A percentile compares a stretch with the other conserved stretches of the same genome.
Evolutionary conservation across 2,888 invertebrate species (phyloP).

Genomic region (Euclidia mi): DNA sequence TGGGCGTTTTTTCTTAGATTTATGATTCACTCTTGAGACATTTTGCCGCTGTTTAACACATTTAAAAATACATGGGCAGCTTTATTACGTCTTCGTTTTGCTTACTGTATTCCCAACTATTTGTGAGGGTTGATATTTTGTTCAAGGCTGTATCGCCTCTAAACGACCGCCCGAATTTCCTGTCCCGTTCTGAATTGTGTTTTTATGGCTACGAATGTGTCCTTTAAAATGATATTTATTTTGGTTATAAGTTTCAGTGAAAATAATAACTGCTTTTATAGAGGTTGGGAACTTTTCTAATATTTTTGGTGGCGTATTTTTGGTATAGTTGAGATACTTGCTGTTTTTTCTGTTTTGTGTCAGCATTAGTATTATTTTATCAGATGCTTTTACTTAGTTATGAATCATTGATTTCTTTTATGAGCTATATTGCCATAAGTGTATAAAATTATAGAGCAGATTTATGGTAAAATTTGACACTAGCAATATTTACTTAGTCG

Average conservation of each 20-base stretch:
- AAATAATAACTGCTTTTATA: neutral
- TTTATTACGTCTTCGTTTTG: constrained; percentile 39
- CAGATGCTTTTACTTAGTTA: too few relatives aligned
- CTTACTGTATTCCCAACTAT: constrained; percentile 37
- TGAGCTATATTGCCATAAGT: too few relatives aligned
- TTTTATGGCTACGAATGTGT: constrained; percentile 45
- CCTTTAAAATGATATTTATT: constrained; percentile 49
- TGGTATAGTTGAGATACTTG: too few relatives aligned
- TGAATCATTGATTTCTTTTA: too few relatives aligned
- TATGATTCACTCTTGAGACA: constrained; percentile 44
- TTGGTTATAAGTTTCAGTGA: constrained; percentile 11
- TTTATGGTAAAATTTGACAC: too few relatives aligned
- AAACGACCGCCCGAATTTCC: constrained; percentile 48
- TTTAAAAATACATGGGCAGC: constrained; percentile 54
- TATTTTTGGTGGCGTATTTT: too few relatives aligned
- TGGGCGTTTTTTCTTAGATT: constrained; percentile 53
- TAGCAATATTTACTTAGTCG: too few relatives aligned
- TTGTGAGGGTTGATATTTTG: constrained; percentile 49
- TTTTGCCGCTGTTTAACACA: constrained; percentile 43
- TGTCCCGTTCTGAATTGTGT: constrained; percentile 48
- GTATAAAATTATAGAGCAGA: too few relatives aligned
- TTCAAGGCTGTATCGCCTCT: constrained; percentile 47
- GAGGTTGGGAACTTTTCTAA: too few relatives aligned
- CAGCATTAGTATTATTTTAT: too few relatives aligned
- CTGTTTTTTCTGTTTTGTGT: too few relatives aligned